phyloP scores from a whole-genome alignment of 2,888 invertebrate species.

The Notocelia uddmanniana region DNA sequence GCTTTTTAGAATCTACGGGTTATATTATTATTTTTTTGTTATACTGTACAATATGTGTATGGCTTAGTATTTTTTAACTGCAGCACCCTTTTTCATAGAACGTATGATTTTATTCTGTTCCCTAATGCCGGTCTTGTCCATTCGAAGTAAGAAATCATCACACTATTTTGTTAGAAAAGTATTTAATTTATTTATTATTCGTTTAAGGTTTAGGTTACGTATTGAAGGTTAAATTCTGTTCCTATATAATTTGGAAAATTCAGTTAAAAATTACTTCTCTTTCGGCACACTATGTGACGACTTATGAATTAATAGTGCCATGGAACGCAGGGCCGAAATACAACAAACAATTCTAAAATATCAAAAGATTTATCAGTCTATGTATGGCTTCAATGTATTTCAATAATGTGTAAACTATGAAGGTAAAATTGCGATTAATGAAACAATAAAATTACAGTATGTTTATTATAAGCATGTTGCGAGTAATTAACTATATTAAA shows the following conservation, averaged over 20 bases:
- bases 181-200: constrained; percentile 79
- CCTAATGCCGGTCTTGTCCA: constrained; percentile 82
- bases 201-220: constrained; percentile 66
- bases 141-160: constrained; percentile 76
- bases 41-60: background rate
- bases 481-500: too few relatives aligned
- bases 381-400: too few relatives aligned
- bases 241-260: constrained; percentile 62
- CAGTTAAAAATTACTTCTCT: constrained; percentile 48
- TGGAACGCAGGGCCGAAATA: constrained; percentile 51
- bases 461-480: too few relatives aligned
- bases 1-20: too few relatives aligned
- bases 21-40: too few relatives aligned
- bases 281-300: constrained; percentile 20
- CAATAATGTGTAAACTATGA: background rate
- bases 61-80: background rate
- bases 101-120: constrained; percentile 57
- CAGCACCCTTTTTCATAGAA: background rate
- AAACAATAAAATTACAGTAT: too few relatives aligned
- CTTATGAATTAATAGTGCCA: constrained; percentile 61
- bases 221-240: constrained; percentile 64
- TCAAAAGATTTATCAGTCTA: background rate
- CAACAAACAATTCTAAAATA: constrained; percentile 50
- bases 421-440: too few relatives aligned
- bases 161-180: constrained; percentile 71